Evolutionary conservation across 2,888 invertebrate species (phyloP).

Genomic region (Drosophila robusta): DNA sequence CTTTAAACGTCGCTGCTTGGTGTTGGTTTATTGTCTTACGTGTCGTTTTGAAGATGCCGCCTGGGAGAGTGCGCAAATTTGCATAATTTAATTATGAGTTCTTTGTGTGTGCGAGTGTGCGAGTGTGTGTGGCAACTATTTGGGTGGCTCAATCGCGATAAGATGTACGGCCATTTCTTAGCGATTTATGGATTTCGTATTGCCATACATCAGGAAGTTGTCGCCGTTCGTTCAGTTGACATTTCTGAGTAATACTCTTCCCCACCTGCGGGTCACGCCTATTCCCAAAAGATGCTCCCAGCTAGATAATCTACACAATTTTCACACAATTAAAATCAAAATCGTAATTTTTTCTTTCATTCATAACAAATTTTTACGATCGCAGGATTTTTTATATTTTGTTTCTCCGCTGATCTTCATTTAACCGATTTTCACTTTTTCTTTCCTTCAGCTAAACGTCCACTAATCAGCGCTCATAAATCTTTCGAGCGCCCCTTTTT

Average conservation of each 20-base stretch:
- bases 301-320: conserved; percentile 26
- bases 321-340: conserved; percentile 66
- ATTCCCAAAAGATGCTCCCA: conserved; percentile 10
- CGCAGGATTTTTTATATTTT: conserved; percentile 10
- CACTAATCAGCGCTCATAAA: conserved; percentile 64
- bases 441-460: conserved; percentile 39
- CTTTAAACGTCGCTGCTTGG: conserved; percentile 31
- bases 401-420: conserved; percentile 19
- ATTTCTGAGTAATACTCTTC: conserved; percentile 34
- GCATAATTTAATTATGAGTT: conserved; percentile 79
- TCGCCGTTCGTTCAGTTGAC: conserved; percentile 13
- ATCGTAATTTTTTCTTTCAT: conserved; percentile 45
- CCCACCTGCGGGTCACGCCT: conserved; percentile 1
- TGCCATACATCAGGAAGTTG: conserved; percentile 67
- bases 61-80: conserved; percentile 60
- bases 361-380: conserved; percentile 64
- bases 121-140: conserved; percentile 42
- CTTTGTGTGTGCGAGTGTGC: conserved; percentile 41
- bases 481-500: conserved; percentile 48
- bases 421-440: conserved; percentile 62
- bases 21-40: conserved; percentile 46
- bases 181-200: conserved; percentile 62
- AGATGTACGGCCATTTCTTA: conserved; percentile 53
- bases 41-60: conserved; percentile 59
- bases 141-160: conserved; percentile 68